Evolutionary conservation across 2,797 vertebrate species (phyloP).

Genomic region (Zenarchopterus dispar): DNA sequence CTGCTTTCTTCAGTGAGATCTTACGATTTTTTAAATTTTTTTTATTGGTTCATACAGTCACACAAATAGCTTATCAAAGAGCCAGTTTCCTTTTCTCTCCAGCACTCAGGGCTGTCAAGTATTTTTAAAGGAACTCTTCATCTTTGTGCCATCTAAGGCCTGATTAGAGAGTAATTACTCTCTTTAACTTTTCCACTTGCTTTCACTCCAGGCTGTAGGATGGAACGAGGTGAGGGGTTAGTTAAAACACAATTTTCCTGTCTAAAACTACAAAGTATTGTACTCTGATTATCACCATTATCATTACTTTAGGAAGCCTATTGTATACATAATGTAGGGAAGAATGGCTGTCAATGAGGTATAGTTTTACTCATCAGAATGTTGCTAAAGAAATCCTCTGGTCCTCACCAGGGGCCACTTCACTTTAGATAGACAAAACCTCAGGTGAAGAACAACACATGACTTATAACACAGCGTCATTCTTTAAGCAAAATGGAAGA

Average conservation of each 20-base stretch:
- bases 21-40: slow-evolving; percentile 30
- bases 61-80: slow-evolving; percentile 49
- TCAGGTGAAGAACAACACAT: too few relatives aligned
- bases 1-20: slow-evolving; percentile 43
- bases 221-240: slow-evolving; percentile 29
- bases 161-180: slow-evolving; percentile 1
- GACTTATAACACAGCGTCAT: too few relatives aligned
- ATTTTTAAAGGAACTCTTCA: too few relatives aligned
- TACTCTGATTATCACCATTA: slow-evolving; percentile 10
- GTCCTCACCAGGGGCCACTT: too few relatives aligned
- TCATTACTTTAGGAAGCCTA: slow-evolving; percentile 42
- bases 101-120: not conserved
- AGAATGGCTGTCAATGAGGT: not conserved
- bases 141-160: too few relatives aligned
- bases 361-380: too few relatives aligned
- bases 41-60: slow-evolving; percentile 3
- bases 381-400: too few relatives aligned
- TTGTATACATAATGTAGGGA: slow-evolving; percentile 8
- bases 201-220: slow-evolving; percentile 16
- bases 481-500: too few relatives aligned
- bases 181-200: slow-evolving; percentile 6
- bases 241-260: slow-evolving; percentile 39
- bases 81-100: slow-evolving; percentile 10
- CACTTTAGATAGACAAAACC: too few relatives aligned
- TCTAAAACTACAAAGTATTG: slow-evolving; percentile 46